These are phyloP conservation scores for Solen grandis DNA, from an alignment of 1,140 invertebrate species.

Conservation along the genomic window DNA sequence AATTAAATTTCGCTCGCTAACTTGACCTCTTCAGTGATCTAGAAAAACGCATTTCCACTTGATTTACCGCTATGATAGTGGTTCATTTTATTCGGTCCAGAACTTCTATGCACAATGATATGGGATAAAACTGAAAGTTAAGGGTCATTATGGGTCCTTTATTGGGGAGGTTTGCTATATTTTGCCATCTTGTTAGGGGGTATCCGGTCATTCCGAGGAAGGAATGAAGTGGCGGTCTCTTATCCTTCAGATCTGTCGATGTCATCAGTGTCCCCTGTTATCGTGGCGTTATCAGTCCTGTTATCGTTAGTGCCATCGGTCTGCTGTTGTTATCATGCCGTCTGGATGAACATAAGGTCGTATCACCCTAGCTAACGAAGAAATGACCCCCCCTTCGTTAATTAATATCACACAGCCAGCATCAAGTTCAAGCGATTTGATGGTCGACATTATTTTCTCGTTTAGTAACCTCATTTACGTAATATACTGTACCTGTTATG, in stretches of 20 bases:
- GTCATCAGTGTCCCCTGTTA: constrained; percentile 41
- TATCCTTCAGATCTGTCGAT: constrained; percentile 34
- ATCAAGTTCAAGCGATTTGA: too few relatives aligned
- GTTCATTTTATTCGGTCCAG: constrained; percentile 37
- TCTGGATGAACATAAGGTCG: constrained; percentile 31
- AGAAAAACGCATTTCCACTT: constrained; percentile 41
- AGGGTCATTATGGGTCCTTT: constrained; percentile 51
- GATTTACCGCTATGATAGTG: constrained; percentile 36
- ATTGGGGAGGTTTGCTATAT: constrained; percentile 28
- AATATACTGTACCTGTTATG: too few relatives aligned
- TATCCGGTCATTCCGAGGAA: constrained; percentile 23
- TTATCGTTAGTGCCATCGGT: constrained; percentile 39
- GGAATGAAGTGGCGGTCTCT: constrained; percentile 26
- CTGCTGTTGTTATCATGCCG: constrained; percentile 14
- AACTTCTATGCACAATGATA: constrained; percentile 35
- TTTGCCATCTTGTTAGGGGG: constrained; percentile 30
- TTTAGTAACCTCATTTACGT: too few relatives aligned
- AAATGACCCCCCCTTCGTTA: too few relatives aligned
- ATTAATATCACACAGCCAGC: too few relatives aligned
- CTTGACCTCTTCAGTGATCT: constrained; percentile 41
- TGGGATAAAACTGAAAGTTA: constrained; percentile 50
- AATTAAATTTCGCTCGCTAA: constrained; percentile 50
- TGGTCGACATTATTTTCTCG: too few relatives aligned
- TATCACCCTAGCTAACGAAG: constrained; percentile 29
- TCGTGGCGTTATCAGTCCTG: constrained; percentile 24